Evolutionary conservation across 1,140 invertebrate species (phyloP).

Genomic region (Carposina sasakii): DNA sequence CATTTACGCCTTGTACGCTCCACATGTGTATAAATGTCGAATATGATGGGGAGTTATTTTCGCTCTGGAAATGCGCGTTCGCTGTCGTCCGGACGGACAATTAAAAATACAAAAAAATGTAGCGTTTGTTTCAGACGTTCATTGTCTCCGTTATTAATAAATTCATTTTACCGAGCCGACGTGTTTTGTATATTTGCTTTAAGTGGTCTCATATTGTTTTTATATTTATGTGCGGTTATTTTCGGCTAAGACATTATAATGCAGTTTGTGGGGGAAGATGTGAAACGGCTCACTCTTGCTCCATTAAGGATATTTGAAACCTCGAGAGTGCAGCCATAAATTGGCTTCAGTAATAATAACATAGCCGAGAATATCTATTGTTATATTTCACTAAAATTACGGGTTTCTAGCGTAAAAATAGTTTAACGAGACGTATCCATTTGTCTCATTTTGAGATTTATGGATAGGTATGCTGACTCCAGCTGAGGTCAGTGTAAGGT

Average conservation of each 20-base stretch:
- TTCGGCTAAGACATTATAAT: slow-evolving; percentile 68
- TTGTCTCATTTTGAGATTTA: no score
- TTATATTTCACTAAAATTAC: no score
- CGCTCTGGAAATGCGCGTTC: slow-evolving; percentile 66
- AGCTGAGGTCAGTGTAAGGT: no score
- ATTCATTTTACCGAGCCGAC: slow-evolving; percentile 71
- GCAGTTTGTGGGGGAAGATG: slow-evolving; percentile 68
- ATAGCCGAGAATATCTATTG: slow-evolving; percentile 47
- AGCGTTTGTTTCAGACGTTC: slow-evolving; percentile 69
- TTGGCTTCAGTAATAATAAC: slow-evolving; percentile 62
- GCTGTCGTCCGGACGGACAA: slow-evolving; percentile 64
- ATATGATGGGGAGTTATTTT: slow-evolving; percentile 69
- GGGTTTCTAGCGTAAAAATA: no score
- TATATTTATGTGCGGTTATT: slow-evolving; percentile 72
- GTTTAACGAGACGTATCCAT: no score
- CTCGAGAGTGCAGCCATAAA: slow-evolving; percentile 69
- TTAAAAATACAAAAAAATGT: slow-evolving; percentile 71
- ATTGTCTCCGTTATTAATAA: slow-evolving; percentile 73
- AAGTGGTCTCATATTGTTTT: slow-evolving; percentile 73
- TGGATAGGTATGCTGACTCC: no score
- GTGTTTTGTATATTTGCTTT: slow-evolving; percentile 73
- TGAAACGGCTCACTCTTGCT: slow-evolving; percentile 62
- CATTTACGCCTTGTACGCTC: background rate
- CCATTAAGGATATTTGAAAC: slow-evolving; percentile 72
- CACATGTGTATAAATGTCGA: slow-evolving; percentile 34